Percentiles rank a stretch among this genome's conserved stretches.
phyloP scores from a whole-genome alignment of 2,113 vertebrate species.

The Cryptomyrus ogoouensis region DNA sequence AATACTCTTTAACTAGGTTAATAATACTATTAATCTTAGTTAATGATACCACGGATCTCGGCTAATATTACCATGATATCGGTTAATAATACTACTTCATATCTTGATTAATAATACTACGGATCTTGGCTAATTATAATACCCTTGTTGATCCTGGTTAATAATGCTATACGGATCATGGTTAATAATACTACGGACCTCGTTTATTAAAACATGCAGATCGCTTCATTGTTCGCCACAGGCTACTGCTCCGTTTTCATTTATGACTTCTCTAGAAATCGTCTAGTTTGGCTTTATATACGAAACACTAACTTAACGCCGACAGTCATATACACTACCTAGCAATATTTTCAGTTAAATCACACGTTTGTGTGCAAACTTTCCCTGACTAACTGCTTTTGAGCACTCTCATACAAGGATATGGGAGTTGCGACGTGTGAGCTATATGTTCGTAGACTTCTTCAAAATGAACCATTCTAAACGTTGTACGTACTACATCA shows the following conservation, averaged over 20 bases:
- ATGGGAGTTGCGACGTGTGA: neutral
- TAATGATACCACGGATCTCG: conserved; percentile 24
- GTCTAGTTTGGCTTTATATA: neutral
- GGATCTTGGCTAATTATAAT: neutral
- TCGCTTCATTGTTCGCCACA: neutral
- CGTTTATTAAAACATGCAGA: neutral
- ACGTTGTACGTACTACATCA: neutral
- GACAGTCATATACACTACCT: neutral
- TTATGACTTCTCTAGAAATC: neutral
- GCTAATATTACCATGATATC: neutral
- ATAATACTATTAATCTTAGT: neutral
- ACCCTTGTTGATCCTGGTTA: neutral
- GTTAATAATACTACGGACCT: neutral
- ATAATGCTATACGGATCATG: conserved; percentile 24
- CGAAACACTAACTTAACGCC: neutral
- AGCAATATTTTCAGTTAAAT: neutral
- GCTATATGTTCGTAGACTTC: neutral
- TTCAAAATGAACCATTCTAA: neutral
- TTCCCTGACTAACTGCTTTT: neutral
- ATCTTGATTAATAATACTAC: neutral
- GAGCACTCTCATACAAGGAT: neutral
- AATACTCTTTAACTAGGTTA: neutral
- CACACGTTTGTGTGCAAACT: neutral
- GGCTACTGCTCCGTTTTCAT: neutral
- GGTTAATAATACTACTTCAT: neutral